Evolutionary conservation across 2,888 invertebrate genomes (phyloP).

Genomic region (Morpho helenor): DNA sequence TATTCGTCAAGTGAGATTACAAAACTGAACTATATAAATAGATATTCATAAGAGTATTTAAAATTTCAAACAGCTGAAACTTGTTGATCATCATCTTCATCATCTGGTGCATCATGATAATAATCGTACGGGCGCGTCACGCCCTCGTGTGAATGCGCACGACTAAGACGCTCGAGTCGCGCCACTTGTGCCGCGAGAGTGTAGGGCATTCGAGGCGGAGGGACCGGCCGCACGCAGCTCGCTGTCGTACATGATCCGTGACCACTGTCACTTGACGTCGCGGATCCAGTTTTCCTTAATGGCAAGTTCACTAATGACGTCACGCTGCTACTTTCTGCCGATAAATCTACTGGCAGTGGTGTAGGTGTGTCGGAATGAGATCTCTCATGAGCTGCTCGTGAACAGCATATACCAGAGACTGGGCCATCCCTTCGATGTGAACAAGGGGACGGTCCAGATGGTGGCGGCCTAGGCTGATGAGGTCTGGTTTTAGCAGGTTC

Average conservation of each 20-base stretch:
- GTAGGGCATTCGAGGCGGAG: conserved; percentile 84
- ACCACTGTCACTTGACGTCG: conserved; percentile 95
- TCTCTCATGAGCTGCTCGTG: conserved; percentile 88
- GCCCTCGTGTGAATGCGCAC: conserved; percentile 93
- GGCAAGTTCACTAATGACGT: conserved; percentile 95
- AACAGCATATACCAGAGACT: conserved; percentile 60
- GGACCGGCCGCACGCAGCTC: conserved; percentile 82
- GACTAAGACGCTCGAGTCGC: conserved; percentile 87
- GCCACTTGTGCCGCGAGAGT: conserved; percentile 93
- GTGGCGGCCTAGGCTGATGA: conserved; percentile 87
- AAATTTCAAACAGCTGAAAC: conserved; percentile 71
- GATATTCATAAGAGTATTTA: conserved; percentile 62
- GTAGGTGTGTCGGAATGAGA: conserved; percentile 94
- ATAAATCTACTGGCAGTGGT: conserved; percentile 91
- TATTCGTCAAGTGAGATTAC: conserved; percentile 75
- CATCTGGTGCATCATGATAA: conserved; percentile 76
- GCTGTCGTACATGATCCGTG: conserved; percentile 86
- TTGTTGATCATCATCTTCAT: conserved; percentile 76
- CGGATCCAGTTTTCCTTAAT: conserved; percentile 92
- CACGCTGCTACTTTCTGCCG: conserved; percentile 96
- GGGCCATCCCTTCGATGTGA: conserved; percentile 82
- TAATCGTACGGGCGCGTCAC: conserved; percentile 88
- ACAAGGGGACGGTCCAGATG: conserved; percentile 83
- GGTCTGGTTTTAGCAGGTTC: conserved; percentile 93
- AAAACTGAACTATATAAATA: conserved; percentile 71